Conservation (phyloP, 2,888 invertebrate species). For the Xanthostigma xanthostigma region DNA sequence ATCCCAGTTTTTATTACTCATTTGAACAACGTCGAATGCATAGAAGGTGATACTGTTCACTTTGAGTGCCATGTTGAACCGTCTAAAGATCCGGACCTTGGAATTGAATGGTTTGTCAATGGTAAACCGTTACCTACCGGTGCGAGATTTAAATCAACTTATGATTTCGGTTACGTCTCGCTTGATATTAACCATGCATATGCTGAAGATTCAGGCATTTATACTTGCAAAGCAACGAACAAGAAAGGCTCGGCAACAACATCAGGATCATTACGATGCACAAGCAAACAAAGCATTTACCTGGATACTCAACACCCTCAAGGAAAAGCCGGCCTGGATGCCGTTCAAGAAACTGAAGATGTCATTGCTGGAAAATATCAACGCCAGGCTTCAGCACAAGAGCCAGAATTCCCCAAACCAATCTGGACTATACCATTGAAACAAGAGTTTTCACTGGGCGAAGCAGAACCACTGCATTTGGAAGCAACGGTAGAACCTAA, state of each 20-base stretch:
- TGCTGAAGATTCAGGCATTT: conserved; percentile 84
- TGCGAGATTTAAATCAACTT: conserved; percentile 78
- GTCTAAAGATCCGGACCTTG: conserved; percentile 77
- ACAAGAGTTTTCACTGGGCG: conserved; percentile 64
- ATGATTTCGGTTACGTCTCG: conserved; percentile 92
- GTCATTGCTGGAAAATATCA: conserved; percentile 56
- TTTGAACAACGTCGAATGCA: conserved; percentile 76
- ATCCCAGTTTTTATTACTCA: conserved; percentile 81
- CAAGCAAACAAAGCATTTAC: conserved; percentile 62
- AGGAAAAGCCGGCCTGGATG: conserved; percentile 77
- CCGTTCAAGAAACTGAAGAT: conserved; percentile 80
- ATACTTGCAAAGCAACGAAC: conserved; percentile 81
- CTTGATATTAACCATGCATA: conserved; percentile 78
- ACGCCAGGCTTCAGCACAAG: conserved; percentile 53
- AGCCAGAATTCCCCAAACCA: conserved; percentile 68
- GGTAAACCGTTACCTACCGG: conserved; percentile 79
- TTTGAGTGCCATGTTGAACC: conserved; percentile 89
- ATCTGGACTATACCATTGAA: conserved; percentile 72
- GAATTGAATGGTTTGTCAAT: conserved; percentile 91
- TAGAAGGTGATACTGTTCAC: conserved; percentile 75
- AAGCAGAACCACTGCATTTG: conserved; percentile 75
- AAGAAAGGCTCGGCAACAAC: conserved; percentile 80
- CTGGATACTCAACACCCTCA: conserved; percentile 91
- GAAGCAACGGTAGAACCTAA: conserved; percentile 93
- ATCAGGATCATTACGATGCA: conserved; percentile 75